A percentile compares a stretch with the other conserved stretches of the same genome.
Conservation (phyloP, 1,140 invertebrate genomes). For the Lamellibrachia luymesi region DNA sequence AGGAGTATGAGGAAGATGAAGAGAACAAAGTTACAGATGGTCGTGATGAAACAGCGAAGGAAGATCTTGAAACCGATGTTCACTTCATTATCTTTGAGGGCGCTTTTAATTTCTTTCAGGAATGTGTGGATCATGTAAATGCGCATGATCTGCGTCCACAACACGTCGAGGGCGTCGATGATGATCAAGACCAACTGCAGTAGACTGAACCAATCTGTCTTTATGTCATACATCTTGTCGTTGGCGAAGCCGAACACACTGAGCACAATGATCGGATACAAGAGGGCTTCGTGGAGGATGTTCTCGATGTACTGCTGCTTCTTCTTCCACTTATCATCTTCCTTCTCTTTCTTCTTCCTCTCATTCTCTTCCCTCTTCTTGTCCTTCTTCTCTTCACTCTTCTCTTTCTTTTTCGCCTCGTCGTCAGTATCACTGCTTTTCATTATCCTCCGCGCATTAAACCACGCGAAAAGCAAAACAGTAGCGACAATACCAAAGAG, state of each 20-base stretch:
- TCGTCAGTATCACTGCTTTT: not conserved
- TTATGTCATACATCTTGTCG: conserved; percentile 11
- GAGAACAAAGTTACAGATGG: not conserved
- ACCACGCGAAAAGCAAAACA: not conserved
- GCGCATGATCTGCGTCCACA: conserved; percentile 11
- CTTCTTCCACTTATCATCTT: not conserved
- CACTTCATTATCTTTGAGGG: not conserved
- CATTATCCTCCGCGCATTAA: not conserved
- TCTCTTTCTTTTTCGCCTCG: not conserved
- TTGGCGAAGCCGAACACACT: conserved; percentile 14
- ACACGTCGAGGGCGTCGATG: conserved; percentile 14
- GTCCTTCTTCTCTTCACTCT: not conserved
- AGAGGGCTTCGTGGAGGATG: conserved; percentile 14
- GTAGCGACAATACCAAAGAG: not conserved
- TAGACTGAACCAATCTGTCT: not conserved
- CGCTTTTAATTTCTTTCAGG: not conserved
- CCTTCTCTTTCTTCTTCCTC: not conserved
- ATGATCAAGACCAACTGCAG: conserved; percentile 3
- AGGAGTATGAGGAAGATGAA: not conserved
- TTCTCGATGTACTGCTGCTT: conserved; percentile 16
- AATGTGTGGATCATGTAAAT: conserved; percentile 4
- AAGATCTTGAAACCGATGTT: not conserved
- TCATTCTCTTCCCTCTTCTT: not conserved
- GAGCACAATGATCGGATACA: conserved; percentile 11
- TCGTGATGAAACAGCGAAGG: not conserved